Evolutionary conservation across 2,888 invertebrate genomes (phyloP).

Genomic region (Enchytraeus crypticus): DNA sequence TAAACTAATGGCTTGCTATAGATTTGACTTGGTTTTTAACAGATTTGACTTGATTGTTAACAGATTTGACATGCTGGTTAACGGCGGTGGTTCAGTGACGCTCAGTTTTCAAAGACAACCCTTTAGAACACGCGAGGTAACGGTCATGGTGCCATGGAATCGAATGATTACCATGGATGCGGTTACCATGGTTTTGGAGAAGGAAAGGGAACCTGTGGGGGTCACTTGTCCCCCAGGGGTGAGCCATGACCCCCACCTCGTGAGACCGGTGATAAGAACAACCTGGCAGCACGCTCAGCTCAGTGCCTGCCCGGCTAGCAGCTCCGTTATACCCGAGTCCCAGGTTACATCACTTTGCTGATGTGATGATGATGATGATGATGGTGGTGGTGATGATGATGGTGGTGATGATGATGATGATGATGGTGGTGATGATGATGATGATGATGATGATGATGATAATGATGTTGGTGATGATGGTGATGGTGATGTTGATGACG

Average conservation of each 20-base stretch:
- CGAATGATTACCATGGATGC: constrained; percentile 63
- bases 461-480: no score
- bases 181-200: constrained; percentile 16
- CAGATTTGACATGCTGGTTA: constrained; percentile 97
- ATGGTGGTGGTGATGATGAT: constrained; percentile 43
- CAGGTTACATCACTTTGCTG: constrained; percentile 44
- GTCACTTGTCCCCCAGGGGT: neutral
- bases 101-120: constrained; percentile 91
- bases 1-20: no score
- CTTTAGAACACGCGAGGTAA: constrained; percentile 59
- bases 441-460: no score
- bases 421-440: no score
- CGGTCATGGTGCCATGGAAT: constrained; percentile 71
- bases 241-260: constrained; percentile 33
- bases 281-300: constrained; percentile 49
- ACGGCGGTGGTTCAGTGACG: constrained; percentile 94
- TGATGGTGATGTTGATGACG: no score
- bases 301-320: constrained; percentile 45
- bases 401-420: neutral
- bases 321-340: constrained; percentile 46
- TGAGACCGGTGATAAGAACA: constrained; percentile 42
- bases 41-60: no score
- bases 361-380: no score
- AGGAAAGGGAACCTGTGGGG: constrained; percentile 11
- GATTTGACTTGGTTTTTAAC: no score